A percentile compares a stretch with the other conserved stretches of the same genome.
phyloP scores from a whole-genome alignment of 2,888 invertebrate genomes.

The Pherbina coryleti region DNA sequence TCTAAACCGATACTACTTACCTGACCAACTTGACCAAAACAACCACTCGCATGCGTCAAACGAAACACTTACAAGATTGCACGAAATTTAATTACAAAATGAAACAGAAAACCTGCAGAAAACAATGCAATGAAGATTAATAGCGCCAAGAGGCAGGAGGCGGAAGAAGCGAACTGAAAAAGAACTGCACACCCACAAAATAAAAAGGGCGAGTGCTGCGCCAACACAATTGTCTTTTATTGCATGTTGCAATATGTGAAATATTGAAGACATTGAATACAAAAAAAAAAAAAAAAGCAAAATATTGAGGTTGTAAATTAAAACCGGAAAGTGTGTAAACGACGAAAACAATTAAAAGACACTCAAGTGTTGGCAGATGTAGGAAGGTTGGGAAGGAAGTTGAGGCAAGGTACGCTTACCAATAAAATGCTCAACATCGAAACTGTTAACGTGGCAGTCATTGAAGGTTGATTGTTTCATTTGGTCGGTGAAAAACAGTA shows the following conservation, averaged over 20 bases:
- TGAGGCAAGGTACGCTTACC: not conserved
- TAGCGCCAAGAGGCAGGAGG: not conserved
- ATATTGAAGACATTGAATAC: not conserved
- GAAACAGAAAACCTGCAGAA: slow-evolving; percentile 13
- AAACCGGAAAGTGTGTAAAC: slow-evolving; percentile 23
- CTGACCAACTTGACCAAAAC: slow-evolving; percentile 11
- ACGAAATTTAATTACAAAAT: slow-evolving; percentile 26
- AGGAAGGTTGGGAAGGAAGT: not conserved
- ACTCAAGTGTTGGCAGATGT: not conserved
- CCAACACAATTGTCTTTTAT: slow-evolving; percentile 1
- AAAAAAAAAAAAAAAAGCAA: not conserved
- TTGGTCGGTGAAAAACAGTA: not conserved
- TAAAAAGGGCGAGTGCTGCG: not conserved
- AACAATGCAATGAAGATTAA: slow-evolving; percentile 6
- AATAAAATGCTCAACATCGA: not conserved
- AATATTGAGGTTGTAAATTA: not conserved
- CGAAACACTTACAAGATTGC: slow-evolving; percentile 28
- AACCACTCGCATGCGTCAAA: not conserved
- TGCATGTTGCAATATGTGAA: not conserved
- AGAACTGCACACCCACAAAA: not conserved
- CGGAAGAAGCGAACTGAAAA: not conserved
- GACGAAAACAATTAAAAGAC: slow-evolving; percentile 22
- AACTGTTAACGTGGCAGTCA: not conserved
- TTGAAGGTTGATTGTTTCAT: not conserved
- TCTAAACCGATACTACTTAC: not conserved